Conservation (phyloP, 2,888 invertebrate genomes). For the Tenthredo livida region DNA sequence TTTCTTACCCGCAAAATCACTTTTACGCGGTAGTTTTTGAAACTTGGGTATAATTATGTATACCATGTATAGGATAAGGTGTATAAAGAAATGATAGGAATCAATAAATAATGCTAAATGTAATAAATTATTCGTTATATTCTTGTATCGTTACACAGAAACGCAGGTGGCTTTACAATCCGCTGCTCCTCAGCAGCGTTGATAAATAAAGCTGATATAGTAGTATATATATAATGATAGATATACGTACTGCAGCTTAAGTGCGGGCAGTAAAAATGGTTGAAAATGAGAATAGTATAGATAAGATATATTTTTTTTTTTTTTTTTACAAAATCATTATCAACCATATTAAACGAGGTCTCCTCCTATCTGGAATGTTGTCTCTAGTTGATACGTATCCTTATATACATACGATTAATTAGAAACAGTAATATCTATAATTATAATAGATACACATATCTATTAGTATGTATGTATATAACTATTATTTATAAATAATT, state of each 20-base stretch:
- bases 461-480: neutral
- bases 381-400: conserved; percentile 47
- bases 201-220: conserved; percentile 26
- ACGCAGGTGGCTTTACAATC: conserved; percentile 29
- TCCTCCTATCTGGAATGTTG: conserved; percentile 41
- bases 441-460: conserved; percentile 18
- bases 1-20: no score
- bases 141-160: conserved; percentile 28
- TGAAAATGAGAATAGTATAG: conserved; percentile 23
- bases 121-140: conserved; percentile 41
- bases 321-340: conserved; percentile 34
- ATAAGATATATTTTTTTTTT: conserved; percentile 19
- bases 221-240: conserved; percentile 33
- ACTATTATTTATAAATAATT: conserved; percentile 15
- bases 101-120: neutral
- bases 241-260: conserved; percentile 26
- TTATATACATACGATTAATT: conserved; percentile 23
- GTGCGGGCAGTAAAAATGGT: conserved; percentile 6
- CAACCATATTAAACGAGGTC: conserved; percentile 34
- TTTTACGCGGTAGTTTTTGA: no score
- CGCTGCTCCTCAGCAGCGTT: conserved; percentile 11
- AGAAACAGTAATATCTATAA: conserved; percentile 8
- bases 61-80: neutral
- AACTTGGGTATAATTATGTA: no score
- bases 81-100: neutral